Percentiles rank a stretch among this genome's conserved stretches.
Conservation (phyloP, 2,113 vertebrate genomes). For the Pogonocichla stellata region DNA sequence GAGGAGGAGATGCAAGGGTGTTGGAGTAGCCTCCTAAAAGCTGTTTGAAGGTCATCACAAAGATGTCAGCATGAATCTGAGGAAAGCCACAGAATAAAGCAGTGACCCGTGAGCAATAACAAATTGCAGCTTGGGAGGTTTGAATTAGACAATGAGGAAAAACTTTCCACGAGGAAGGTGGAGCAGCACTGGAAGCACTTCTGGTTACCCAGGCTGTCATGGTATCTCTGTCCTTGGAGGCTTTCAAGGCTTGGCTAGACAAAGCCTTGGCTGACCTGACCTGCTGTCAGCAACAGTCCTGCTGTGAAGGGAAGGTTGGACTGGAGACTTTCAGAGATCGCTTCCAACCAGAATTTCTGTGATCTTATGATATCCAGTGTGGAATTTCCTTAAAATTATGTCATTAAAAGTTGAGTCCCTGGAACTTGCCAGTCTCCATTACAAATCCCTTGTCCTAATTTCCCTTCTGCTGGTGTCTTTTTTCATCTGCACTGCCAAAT, state of each 20-base stretch:
- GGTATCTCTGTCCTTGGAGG: constrained; percentile 42
- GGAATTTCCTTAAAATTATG: constrained; percentile 63
- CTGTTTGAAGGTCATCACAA: background rate
- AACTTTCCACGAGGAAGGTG: background rate
- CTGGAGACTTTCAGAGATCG: background rate
- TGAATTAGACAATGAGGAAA: background rate
- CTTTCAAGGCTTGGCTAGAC: constrained; percentile 46
- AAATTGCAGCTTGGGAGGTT: constrained; percentile 16
- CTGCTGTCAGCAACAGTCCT: background rate
- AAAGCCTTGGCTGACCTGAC: constrained; percentile 15
- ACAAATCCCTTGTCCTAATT: constrained; percentile 47
- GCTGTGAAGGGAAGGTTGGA: constrained; percentile 16
- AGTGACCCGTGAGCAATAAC: background rate
- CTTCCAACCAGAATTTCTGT: constrained; percentile 47
- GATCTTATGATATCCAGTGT: constrained; percentile 48
- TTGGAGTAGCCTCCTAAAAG: background rate
- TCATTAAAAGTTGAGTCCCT: constrained; percentile 27
- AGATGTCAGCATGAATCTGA: background rate
- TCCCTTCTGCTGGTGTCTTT: constrained; percentile 17
- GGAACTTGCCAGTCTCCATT: constrained; percentile 27
- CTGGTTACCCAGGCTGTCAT: background rate
- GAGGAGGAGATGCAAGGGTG: background rate
- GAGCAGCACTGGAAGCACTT: constrained; percentile 34
- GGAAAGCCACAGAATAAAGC: background rate
- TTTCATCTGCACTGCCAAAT: background rate